A percentile compares a stretch with the other conserved stretches of the same genome.
Evolutionary conservation across 2,113 vertebrate species (phyloP).

Genomic region (Hypanus sabinus): DNA sequence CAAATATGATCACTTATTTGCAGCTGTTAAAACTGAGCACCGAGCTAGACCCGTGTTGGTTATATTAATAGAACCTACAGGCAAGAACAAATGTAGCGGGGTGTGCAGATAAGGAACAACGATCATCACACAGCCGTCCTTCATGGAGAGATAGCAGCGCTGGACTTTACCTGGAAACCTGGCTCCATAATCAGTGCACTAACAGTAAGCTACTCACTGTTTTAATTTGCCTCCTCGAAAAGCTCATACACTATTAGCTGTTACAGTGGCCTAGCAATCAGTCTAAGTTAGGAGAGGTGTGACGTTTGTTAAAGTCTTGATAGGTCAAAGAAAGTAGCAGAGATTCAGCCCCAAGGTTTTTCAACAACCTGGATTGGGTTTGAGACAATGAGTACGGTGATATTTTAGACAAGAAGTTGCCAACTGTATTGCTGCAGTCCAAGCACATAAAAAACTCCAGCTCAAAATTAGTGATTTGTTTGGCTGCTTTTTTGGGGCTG

Average conservation of each 20-base stretch:
- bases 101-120: background rate
- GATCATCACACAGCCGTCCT: background rate
- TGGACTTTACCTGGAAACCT: background rate
- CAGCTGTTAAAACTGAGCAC: constrained; percentile 1
- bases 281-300: background rate
- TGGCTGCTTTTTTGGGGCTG: background rate
- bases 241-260: background rate
- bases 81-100: background rate
- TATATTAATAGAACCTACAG: constrained; percentile 15
- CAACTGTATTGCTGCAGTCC: background rate
- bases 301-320: background rate
- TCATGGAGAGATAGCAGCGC: background rate
- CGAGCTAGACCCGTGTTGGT: background rate
- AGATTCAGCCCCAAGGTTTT: background rate
- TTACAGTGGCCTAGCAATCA: background rate
- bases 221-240: background rate
- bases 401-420: background rate
- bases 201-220: background rate
- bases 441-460: background rate
- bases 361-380: background rate
- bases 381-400: background rate
- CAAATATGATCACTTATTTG: background rate
- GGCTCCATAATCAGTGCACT: background rate
- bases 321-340: background rate
- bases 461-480: background rate